Conservation (phyloP, 2,113 vertebrate species). For the Tylochromis polylepis region DNA sequence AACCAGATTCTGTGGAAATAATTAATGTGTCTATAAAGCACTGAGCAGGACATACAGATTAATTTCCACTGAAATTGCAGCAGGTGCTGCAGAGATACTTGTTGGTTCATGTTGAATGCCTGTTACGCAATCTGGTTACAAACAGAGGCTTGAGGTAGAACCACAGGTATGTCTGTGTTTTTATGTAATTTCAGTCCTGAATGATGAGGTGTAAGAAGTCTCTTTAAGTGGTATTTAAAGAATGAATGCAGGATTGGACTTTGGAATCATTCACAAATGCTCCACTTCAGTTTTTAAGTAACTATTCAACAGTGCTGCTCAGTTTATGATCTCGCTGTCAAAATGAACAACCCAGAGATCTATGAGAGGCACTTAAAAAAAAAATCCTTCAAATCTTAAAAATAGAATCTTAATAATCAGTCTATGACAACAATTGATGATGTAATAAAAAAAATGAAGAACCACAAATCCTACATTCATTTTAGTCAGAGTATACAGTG, state of each 20-base stretch:
- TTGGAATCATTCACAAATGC: not conserved
- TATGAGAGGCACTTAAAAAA: accelerated
- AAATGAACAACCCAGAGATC: accelerated
- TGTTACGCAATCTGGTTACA: not conserved
- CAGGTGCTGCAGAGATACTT: constrained; percentile 12
- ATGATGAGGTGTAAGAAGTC: not conserved
- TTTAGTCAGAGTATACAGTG: not conserved
- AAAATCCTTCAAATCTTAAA: not conserved
- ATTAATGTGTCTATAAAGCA: not conserved
- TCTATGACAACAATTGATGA: not conserved
- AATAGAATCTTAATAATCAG: not conserved
- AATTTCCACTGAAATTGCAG: not conserved
- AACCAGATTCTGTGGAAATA: not conserved
- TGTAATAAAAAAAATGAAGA: not conserved
- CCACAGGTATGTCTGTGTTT: constrained; percentile 57
- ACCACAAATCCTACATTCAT: accelerated
- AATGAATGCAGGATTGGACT: not conserved
- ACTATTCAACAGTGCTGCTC: not conserved
- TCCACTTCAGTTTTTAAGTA: accelerated
- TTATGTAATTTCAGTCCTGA: not conserved
- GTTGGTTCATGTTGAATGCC: not conserved
- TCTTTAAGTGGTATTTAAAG: not conserved
- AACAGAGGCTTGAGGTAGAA: not conserved
- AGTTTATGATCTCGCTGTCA: not conserved
- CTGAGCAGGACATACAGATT: not conserved